Evolutionary conservation across 2,888 invertebrate genomes (phyloP).

Genomic region (Chymomyza amoena): DNA sequence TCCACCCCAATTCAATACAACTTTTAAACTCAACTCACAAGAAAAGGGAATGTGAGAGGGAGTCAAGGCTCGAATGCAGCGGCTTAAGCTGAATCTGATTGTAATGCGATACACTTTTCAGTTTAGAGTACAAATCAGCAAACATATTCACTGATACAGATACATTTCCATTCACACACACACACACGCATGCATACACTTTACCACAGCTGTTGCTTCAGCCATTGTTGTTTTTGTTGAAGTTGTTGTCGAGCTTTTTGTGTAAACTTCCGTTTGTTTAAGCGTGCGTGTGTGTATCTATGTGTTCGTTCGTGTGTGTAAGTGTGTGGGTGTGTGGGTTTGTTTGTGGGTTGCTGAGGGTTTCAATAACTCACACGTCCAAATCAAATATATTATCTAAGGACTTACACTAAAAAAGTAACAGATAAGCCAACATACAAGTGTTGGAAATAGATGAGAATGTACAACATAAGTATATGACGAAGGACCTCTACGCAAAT

Average conservation of each 20-base stretch:
- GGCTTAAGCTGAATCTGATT: slow-evolving; percentile 69
- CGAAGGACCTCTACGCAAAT: no score
- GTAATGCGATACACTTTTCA: slow-evolving; percentile 69
- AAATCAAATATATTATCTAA: slow-evolving; percentile 70
- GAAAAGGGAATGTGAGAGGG: background rate
- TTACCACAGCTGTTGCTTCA: slow-evolving; percentile 60
- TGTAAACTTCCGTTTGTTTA: slow-evolving; percentile 14
- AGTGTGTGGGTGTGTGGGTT: no score
- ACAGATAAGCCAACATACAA: slow-evolving; percentile 60
- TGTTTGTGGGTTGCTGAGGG: background rate
- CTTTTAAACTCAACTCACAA: slow-evolving; percentile 60
- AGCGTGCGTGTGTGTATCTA: slow-evolving; percentile 13
- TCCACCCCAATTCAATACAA: slow-evolving; percentile 61
- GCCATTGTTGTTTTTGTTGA: background rate
- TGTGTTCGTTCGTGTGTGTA: no score
- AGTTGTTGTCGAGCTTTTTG: background rate
- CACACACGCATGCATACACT: slow-evolving; percentile 11
- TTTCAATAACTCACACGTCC: slow-evolving; percentile 54
- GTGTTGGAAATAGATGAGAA: no score
- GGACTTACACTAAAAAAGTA: slow-evolving; percentile 70
- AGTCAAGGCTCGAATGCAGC: slow-evolving; percentile 12
- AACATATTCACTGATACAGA: no score
- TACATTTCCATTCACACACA: slow-evolving; percentile 5
- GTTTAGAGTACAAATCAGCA: slow-evolving; percentile 68
- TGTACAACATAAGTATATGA: no score